Conservation (phyloP, 2,113 vertebrate genomes). For the Caloenas nicobarica region DNA sequence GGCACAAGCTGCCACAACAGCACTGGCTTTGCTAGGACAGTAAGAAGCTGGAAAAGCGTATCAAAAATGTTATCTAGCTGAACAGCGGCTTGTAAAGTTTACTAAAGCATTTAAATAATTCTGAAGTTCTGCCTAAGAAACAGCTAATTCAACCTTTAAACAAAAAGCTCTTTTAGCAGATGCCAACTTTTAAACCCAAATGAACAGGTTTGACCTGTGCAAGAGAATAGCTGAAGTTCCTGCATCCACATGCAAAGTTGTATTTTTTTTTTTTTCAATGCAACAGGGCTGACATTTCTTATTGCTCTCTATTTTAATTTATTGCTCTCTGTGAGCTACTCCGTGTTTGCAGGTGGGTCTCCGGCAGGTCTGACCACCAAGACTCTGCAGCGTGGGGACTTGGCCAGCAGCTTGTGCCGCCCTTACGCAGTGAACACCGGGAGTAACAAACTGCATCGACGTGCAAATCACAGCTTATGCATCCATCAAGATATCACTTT, state of each 20-base stretch:
- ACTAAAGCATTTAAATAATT: background rate
- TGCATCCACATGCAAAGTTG: too few relatives aligned
- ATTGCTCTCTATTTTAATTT: background rate
- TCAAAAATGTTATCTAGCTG: accelerated
- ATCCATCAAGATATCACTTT: constrained; percentile 73
- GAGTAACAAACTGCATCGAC: background rate
- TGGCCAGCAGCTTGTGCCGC: accelerated
- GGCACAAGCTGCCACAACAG: background rate
- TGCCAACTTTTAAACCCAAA: background rate
- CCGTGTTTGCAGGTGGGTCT: background rate
- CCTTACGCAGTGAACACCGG: background rate
- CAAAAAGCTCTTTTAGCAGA: background rate
- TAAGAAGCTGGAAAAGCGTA: background rate
- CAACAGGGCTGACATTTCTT: background rate
- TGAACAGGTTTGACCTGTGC: accelerated
- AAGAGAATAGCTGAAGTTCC: accelerated
- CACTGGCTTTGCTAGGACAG: background rate
- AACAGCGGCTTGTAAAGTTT: background rate
- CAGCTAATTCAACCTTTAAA: background rate
- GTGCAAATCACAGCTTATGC: background rate
- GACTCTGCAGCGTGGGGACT: accelerated
- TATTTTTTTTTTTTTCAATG: too few relatives aligned
- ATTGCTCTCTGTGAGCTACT: accelerated
- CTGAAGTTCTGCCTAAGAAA: background rate
- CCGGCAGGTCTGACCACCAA: background rate